A percentile compares a stretch with the other conserved stretches of the same genome.
These are phyloP conservation scores for Tenthredo notha DNA, from an alignment of 2,888 invertebrate species.

Conservation along the genomic window DNA sequence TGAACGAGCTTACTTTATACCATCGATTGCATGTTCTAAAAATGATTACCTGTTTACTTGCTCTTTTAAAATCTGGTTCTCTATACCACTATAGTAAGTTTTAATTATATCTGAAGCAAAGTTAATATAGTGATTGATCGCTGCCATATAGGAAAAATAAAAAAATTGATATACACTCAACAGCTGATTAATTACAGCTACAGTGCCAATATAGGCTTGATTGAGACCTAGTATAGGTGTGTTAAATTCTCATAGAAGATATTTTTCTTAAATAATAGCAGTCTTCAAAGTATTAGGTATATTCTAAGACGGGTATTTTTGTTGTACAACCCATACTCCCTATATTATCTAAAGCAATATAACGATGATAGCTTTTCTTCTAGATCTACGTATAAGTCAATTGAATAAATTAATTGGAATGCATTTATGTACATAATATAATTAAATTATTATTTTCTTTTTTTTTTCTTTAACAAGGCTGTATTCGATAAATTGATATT, in stretches of 20 bases:
- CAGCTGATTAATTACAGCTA: background rate
- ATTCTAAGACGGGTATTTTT: background rate
- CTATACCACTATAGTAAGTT: background rate
- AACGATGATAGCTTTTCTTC: constrained; percentile 9
- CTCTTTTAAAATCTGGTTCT: background rate
- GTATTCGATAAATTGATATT: background rate
- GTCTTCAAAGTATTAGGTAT: constrained; percentile 9
- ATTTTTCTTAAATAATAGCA: background rate
- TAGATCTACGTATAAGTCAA: background rate
- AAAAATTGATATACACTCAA: background rate
- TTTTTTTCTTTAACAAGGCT: background rate
- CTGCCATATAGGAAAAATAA: background rate
- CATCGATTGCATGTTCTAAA: background rate
- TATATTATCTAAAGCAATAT: background rate
- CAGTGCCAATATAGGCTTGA: background rate
- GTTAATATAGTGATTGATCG: background rate
- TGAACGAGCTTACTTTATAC: background rate
- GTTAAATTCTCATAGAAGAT: background rate
- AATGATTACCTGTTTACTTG: background rate
- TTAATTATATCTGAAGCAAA: background rate
- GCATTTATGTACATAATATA: background rate
- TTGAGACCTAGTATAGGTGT: background rate
- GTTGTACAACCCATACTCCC: background rate
- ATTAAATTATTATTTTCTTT: constrained; percentile 7
- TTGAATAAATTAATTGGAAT: background rate